Base-by-base conservation (phyloP, 2,113 vertebrate species). In the Melanotaenia duboulayi region DNA sequence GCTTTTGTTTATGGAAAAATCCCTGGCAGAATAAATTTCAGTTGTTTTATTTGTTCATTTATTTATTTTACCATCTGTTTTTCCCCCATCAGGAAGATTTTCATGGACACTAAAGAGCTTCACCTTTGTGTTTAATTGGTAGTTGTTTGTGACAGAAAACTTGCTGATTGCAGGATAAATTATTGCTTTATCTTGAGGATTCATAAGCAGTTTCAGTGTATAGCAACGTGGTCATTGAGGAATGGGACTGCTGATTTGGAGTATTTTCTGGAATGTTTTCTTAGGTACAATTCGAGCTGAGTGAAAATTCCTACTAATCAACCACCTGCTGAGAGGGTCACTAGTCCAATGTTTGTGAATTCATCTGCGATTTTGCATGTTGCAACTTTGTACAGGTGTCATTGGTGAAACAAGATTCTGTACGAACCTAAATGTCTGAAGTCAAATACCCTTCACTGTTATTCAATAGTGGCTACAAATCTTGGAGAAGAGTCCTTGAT, bases 1-100 rank as follows among this genome's bases (percentile, higher is more conserved):
- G 50, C 74, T 70, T 86, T 90, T 90, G 76, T 86, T 89, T 78
- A 60, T 63, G 55, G 67, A 80, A 81, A 78, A 82, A 83, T 82
- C 49, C 65, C 72, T 80, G 64, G 49, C 57, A 42, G 65, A 72
- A 23, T 56, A 68, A 44, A 35, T 35, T 35, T 35, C 3, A 28
- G 3, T 19, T 49, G 11, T 55, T 59, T 62, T 16, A 19, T 24
- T 71, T 42, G 56, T 63, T 59, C n/a, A n/a, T n/a, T n/a, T n/a
- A n/a, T n/a, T n/a, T n/a, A n/a, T n/a, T n/a, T n/a, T n/a, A n/a
- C 52, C 14, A 37, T 60, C 23, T 40, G 56, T 57, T 67, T 46
- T 46, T 16, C 5, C 7, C 7, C 17, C 39, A 25, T 3, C 58
- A 13, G 35, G 9, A 65, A 75, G 28, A 39, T 55, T 72, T 51